phyloP scores from a whole-genome alignment of 2,888 invertebrate species.

The Microctonus brassicae region DNA sequence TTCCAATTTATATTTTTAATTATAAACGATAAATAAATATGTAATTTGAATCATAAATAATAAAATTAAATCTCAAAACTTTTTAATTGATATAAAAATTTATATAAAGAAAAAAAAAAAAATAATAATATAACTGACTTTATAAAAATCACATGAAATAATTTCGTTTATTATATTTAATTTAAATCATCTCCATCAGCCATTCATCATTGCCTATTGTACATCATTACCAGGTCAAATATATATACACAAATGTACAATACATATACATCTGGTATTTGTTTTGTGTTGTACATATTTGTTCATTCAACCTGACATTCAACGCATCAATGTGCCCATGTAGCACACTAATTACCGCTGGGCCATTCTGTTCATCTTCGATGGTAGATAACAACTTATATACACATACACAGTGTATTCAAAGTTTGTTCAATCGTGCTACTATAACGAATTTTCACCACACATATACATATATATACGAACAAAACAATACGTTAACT shows the following conservation, averaged over 20 bases:
- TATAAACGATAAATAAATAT: no score
- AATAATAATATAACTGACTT: no score
- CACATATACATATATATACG: background rate
- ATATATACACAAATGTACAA: conserved; percentile 7
- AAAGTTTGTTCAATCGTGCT: background rate
- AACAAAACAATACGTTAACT: background rate
- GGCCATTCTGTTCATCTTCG: background rate
- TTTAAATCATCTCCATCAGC: background rate
- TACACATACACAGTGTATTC: background rate
- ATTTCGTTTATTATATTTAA: background rate
- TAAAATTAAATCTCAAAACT: no score
- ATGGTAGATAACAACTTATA: background rate
- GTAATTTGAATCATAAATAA: no score
- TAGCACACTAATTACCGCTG: background rate
- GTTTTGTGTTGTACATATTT: background rate
- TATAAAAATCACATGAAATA: no score
- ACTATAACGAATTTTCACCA: background rate
- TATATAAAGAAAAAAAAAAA: no score
- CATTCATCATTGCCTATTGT: background rate
- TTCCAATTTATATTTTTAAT: no score
- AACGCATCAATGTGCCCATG: background rate
- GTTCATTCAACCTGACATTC: background rate
- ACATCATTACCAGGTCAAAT: conserved; percentile 4
- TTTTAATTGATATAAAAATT: no score
- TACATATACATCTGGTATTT: background rate